Percentiles rank a stretch among this genome's conserved stretches.
These are phyloP conservation scores for Lobophora halterata DNA, from an alignment of 2,888 invertebrate species.

Conservation along the genomic window DNA sequence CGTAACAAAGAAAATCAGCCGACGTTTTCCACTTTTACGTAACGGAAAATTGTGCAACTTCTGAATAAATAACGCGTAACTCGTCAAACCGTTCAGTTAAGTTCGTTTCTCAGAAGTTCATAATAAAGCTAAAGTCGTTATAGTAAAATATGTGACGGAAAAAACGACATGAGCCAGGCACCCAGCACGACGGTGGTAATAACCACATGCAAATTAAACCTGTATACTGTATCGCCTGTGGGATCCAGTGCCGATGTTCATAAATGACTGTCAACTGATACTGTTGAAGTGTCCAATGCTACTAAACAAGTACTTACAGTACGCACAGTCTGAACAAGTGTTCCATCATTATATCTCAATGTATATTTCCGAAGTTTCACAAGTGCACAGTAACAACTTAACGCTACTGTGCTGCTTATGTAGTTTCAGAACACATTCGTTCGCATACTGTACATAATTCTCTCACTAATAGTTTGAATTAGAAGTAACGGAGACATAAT, in stretches of 20 bases:
- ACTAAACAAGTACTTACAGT: slow-evolving; percentile 22
- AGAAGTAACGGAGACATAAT: too few relatives aligned
- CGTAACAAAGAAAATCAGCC: slow-evolving; percentile 47
- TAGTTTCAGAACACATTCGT: too few relatives aligned
- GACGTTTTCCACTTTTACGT: slow-evolving; percentile 45
- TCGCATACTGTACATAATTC: too few relatives aligned
- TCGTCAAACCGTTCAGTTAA: slow-evolving; percentile 44
- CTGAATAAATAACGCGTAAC: slow-evolving; percentile 32
- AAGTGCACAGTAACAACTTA: too few relatives aligned
- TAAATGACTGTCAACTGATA: slow-evolving; percentile 44
- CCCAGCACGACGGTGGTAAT: slow-evolving; percentile 12
- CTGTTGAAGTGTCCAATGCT: slow-evolving; percentile 35
- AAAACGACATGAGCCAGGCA: slow-evolving; percentile 43
- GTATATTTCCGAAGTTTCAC: too few relatives aligned
- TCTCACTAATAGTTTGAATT: too few relatives aligned
- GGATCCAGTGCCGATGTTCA: slow-evolving; percentile 18
- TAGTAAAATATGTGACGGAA: slow-evolving; percentile 40
- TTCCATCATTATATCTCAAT: too few relatives aligned
- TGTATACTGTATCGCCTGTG: slow-evolving; percentile 30
- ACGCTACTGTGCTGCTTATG: too few relatives aligned
- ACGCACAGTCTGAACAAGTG: too few relatives aligned
- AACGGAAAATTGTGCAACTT: slow-evolving; percentile 49
- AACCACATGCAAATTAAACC: slow-evolving; percentile 31
- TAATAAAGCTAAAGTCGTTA: slow-evolving; percentile 41
- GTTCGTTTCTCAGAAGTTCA: slow-evolving; percentile 46